Conservation (phyloP, 1,140 invertebrate species). For the Bombus superbus region DNA sequence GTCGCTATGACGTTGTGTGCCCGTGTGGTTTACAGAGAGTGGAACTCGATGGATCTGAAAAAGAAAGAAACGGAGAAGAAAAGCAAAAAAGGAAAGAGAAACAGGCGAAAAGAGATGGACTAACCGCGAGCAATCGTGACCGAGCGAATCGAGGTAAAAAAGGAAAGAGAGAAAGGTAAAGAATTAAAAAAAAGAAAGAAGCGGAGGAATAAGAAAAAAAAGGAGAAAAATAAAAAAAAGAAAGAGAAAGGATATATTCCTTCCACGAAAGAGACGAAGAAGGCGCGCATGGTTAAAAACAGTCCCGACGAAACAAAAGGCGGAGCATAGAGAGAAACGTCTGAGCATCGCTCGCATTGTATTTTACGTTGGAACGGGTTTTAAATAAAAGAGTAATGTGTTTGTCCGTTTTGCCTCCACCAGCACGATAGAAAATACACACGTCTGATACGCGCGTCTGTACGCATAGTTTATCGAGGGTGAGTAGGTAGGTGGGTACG, state of each 20-base stretch:
- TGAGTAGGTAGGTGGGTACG: conserved; percentile 72
- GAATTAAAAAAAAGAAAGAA: background rate
- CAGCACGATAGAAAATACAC: conserved; percentile 49
- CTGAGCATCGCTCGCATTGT: conserved; percentile 77
- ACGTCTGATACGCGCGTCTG: conserved; percentile 39
- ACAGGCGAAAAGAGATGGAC: conserved; percentile 17
- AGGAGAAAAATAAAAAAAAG: background rate
- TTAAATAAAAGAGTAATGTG: conserved; percentile 79
- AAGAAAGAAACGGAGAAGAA: conserved; percentile 15
- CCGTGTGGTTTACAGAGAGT: conserved; percentile 42
- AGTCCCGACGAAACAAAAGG: conserved; percentile 78
- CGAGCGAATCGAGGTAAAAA: conserved; percentile 14
- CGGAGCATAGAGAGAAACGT: conserved; percentile 72
- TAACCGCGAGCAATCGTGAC: background rate
- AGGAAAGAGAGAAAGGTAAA: conserved; percentile 25
- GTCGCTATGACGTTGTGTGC: conserved; percentile 72
- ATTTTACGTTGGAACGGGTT: conserved; percentile 72
- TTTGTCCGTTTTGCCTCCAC: conserved; percentile 67
- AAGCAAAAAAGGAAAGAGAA: background rate
- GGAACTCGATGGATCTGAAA: conserved; percentile 29
- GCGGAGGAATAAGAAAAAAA: conserved; percentile 32
- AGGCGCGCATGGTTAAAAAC: conserved; percentile 73
- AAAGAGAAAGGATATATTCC: conserved; percentile 48
- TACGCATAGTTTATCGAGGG: conserved; percentile 58
- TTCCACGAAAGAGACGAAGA: conserved; percentile 41